These are phyloP conservation scores for Ovibos moschatus DNA, from an alignment of 2,113 vertebrate genomes.

Conservation along the genomic window DNA sequence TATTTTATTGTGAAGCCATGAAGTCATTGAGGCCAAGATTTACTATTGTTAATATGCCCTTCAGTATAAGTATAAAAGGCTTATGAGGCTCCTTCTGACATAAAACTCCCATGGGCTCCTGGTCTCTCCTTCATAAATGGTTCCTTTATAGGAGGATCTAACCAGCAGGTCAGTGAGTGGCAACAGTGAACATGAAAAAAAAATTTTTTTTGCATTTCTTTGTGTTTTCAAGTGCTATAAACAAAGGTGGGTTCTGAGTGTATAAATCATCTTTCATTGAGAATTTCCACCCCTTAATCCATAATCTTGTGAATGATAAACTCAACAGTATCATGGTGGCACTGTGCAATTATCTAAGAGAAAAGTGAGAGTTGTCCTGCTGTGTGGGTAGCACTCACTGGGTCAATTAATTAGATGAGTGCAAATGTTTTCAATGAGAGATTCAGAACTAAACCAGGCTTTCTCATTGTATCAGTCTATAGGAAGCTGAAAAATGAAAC, in stretches of 20 bases:
- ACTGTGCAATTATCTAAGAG: slow-evolving; percentile 59
- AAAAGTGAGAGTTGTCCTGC: slow-evolving; percentile 44
- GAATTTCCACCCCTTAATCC: slow-evolving; percentile 15
- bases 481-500: slow-evolving; percentile 34
- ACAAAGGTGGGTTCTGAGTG: slow-evolving; percentile 41
- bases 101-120: slow-evolving; percentile 17
- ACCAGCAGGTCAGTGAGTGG: slow-evolving; percentile 10
- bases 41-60: slow-evolving; percentile 68
- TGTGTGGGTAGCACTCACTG: slow-evolving; percentile 53
- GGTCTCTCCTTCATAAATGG: slow-evolving; percentile 42
- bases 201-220: slow-evolving; percentile 30
- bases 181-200: not conserved
- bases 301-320: not conserved
- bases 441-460: slow-evolving; percentile 46
- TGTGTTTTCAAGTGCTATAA: slow-evolving; percentile 42
- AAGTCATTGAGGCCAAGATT: not conserved
- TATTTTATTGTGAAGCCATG: slow-evolving; percentile 42
- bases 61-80: slow-evolving; percentile 61
- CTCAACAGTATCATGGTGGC: slow-evolving; percentile 51
- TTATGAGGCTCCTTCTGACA: slow-evolving; percentile 14
- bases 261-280: slow-evolving; percentile 43
- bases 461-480: not conserved
- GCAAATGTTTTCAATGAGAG: slow-evolving; percentile 52
- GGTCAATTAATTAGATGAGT: slow-evolving; percentile 78
- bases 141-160: slow-evolving; percentile 49